Percentiles rank a stretch among this genome's conserved stretches.
phyloP scores from a whole-genome alignment of 2,113 vertebrate species.

The Lophotis ruficrista region DNA sequence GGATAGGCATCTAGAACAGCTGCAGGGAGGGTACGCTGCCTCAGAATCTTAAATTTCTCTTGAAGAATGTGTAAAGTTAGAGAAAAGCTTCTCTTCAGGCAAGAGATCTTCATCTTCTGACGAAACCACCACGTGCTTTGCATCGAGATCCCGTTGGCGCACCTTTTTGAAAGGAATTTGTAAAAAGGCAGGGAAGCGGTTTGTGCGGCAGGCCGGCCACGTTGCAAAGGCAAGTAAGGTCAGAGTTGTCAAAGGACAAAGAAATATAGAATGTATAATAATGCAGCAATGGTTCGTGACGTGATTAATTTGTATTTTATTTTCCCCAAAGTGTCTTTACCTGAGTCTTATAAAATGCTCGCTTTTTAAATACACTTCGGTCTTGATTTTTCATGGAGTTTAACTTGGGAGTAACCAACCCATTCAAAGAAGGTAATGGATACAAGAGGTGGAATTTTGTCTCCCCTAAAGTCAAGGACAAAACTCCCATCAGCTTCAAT shows the following conservation, averaged over 20 bases:
- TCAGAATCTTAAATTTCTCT: not conserved
- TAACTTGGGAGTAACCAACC: conserved; percentile 17
- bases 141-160: not conserved
- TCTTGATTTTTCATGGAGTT: conserved; percentile 30
- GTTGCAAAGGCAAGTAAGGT: conserved; percentile 50
- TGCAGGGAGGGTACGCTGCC: not conserved
- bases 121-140: not conserved
- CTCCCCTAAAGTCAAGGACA: not conserved
- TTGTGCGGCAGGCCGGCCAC: not conserved
- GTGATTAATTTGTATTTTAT: conserved; percentile 69
- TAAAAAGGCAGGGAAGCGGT: not conserved
- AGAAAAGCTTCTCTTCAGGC: not conserved
- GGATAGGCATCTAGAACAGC: conserved; percentile 6
- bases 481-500: not conserved
- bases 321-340: conserved; percentile 64
- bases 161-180: not conserved
- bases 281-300: conserved; percentile 63
- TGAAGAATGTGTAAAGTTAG: not conserved
- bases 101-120: not conserved
- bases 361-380: not conserved
- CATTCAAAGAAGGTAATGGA: not conserved
- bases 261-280: conserved; percentile 49
- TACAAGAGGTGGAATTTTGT: not conserved
- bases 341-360: conserved; percentile 23
- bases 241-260: conserved; percentile 30